Percentiles rank a stretch among this genome's conserved stretches.
Evolutionary conservation across 2,797 vertebrate species (phyloP).

Genomic region (Darevskia nairensis): DNA sequence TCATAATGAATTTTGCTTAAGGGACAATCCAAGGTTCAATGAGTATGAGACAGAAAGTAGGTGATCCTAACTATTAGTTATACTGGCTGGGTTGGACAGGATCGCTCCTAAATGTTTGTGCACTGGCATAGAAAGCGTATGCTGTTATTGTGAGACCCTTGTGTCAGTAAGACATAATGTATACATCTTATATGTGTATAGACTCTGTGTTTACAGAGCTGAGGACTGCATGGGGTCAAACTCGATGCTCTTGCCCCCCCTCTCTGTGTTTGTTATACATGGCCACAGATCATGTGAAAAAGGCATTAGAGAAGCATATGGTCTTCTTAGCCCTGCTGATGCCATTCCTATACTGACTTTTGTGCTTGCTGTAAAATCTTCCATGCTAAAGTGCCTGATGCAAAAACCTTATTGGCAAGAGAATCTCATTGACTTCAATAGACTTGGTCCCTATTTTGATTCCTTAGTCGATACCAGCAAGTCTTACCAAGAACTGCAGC

Average conservation of each 20-base stretch:
- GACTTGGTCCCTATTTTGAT: background rate
- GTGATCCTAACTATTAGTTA: background rate
- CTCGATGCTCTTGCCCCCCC: background rate
- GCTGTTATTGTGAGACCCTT: too few species aligned
- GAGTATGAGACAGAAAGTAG: background rate
- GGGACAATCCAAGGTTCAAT: background rate
- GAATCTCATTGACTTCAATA: slow-evolving; percentile 6
- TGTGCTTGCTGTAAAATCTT: background rate
- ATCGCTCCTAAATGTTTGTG: background rate
- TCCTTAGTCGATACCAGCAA: background rate
- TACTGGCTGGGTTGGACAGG: too few species aligned
- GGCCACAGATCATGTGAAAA: background rate
- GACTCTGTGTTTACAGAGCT: background rate
- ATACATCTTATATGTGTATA: too few species aligned
- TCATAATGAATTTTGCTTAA: background rate
- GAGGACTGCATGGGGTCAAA: background rate
- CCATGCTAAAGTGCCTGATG: background rate
- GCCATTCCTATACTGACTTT: background rate
- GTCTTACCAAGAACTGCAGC: background rate
- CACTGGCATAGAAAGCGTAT: background rate
- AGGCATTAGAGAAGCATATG: background rate
- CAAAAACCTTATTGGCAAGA: background rate
- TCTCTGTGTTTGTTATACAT: background rate
- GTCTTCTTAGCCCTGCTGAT: background rate
- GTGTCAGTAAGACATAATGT: too few species aligned